These are phyloP conservation scores for Nematolebias whitei DNA, from an alignment of 2,113 vertebrate genomes.

Conservation along the genomic window DNA sequence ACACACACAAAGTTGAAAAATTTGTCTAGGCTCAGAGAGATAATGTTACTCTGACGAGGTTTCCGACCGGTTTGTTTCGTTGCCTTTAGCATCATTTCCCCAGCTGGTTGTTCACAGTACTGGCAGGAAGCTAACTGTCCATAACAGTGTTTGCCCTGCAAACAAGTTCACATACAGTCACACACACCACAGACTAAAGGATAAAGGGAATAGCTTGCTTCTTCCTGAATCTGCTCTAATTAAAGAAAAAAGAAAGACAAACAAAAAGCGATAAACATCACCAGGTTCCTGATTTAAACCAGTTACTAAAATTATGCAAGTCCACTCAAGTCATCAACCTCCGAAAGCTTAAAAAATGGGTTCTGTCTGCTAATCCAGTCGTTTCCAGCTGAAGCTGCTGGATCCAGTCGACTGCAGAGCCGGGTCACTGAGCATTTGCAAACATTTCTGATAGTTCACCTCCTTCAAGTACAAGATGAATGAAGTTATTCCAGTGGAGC, in stretches of 20 bases:
- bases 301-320: conserved; percentile 13
- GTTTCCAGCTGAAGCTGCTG: conserved; percentile 48
- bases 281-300: conserved; percentile 16
- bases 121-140: conserved; percentile 48
- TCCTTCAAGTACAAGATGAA: conserved; percentile 33
- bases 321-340: conserved; percentile 34
- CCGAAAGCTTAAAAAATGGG: conserved; percentile 26
- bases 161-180: conserved; percentile 42
- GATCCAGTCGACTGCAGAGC: conserved; percentile 23
- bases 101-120: conserved; percentile 60
- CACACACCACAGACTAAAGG: conserved; percentile 41
- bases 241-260: conserved; percentile 19
- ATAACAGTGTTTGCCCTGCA: conserved; percentile 38
- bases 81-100: conserved; percentile 38
- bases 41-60: conserved; percentile 52
- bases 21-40: conserved; percentile 48
- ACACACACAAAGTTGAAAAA: conserved; percentile 63
- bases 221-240: conserved; percentile 43
- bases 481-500: conserved; percentile 1
- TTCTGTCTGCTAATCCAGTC: conserved; percentile 52
- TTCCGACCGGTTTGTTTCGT: conserved; percentile 45
- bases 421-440: conserved; percentile 35
- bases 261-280: conserved; percentile 22
- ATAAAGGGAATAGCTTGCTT: conserved; percentile 32
- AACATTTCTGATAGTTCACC: conserved; percentile 38